phyloP scores from a whole-genome alignment of 2,113 vertebrate species.

The human region DNA sequence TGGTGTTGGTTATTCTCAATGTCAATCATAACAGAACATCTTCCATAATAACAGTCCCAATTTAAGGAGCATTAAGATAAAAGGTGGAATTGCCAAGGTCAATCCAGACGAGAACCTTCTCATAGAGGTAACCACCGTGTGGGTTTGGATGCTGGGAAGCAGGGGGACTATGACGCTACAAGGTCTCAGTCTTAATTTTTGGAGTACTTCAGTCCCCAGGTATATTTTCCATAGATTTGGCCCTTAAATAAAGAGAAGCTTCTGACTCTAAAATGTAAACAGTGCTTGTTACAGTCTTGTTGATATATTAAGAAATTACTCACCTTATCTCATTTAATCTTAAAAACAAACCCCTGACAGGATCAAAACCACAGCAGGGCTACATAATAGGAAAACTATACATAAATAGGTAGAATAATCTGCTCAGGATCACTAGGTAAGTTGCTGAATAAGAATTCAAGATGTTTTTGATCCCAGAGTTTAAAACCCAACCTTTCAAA shows the following conservation, averaged over 20 bases:
- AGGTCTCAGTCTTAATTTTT: neutral
- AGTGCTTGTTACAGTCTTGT: neutral
- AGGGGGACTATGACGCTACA: rapidly evolving
- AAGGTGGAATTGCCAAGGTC: neutral
- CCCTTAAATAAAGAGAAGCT: neutral
- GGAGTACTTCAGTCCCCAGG: neutral
- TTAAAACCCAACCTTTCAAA: neutral
- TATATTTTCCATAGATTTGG: neutral
- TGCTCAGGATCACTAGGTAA: neutral
- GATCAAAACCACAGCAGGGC: neutral
- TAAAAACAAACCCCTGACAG: neutral
- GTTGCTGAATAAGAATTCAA: neutral
- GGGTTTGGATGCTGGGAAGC: neutral
- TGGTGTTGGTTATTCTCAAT: neutral
- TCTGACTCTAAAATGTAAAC: neutral
- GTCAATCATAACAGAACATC: neutral
- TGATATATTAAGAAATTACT: neutral
- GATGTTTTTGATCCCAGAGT: neutral
- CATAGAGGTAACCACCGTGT: neutral
- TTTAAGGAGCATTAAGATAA: neutral
- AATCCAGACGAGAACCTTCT: neutral
- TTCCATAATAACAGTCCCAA: neutral
- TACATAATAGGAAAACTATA: neutral
- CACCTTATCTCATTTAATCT: neutral
- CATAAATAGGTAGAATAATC: neutral